Conservation (phyloP, 2,888 invertebrate genomes). For the Macrosiphum euphorbiae region DNA sequence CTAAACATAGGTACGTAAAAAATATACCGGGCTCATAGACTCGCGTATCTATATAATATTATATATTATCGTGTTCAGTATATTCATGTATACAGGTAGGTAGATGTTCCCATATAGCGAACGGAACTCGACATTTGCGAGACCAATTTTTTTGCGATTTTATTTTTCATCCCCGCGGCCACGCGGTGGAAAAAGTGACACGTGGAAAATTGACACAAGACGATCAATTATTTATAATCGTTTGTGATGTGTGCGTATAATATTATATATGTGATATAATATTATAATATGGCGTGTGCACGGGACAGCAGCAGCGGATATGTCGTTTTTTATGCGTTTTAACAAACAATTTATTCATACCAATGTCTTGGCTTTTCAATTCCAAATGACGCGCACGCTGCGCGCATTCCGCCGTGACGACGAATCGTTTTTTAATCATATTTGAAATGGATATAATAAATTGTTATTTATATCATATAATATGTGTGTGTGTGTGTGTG, state of each 20-base stretch:
- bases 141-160: not conserved
- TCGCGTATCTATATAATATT: not conserved
- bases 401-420: conserved; percentile 2
- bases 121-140: not conserved
- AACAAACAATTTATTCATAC: conserved; percentile 61
- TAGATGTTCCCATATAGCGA: not conserved
- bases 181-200: conserved; percentile 14
- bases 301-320: not conserved
- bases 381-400: conserved; percentile 48
- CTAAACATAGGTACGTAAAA: not conserved
- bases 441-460: conserved; percentile 51
- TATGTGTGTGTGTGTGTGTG: not conserved
- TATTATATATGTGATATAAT: not conserved
- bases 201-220: conserved; percentile 38
- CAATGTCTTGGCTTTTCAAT: conserved; percentile 55
- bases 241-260: not conserved
- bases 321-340: conserved; percentile 40
- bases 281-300: not conserved
- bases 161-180: not conserved
- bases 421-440: conserved; percentile 59
- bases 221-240: conserved; percentile 35
- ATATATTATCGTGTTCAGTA: not conserved
- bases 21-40: not conserved
- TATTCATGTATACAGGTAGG: not conserved
- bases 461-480: conserved; percentile 12